Percentiles rank a stretch among this genome's conserved stretches.
Evolutionary conservation across 2,113 vertebrate genomes (phyloP).

Genomic region (Steatornis caripensis): DNA sequence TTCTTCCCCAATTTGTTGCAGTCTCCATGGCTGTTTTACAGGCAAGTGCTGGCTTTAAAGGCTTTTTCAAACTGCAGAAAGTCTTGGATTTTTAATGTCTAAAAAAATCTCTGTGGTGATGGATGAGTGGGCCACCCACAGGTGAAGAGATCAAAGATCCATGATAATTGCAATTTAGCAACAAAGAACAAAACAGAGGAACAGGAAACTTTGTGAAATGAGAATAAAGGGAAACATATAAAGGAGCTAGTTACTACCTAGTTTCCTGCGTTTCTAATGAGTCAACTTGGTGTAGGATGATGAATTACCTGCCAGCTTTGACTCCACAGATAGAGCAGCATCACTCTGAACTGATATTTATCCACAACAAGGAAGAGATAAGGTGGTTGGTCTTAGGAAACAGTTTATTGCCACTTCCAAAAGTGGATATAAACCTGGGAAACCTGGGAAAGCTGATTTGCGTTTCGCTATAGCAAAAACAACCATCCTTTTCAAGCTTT

Average conservation of each 20-base stretch:
- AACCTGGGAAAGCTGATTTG: background rate
- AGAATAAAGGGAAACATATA: background rate
- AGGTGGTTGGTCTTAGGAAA: background rate
- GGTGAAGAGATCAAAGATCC: conserved; percentile 31
- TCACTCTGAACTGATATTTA: background rate
- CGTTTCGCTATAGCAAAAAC: background rate
- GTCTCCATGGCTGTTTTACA: background rate
- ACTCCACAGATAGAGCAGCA: background rate
- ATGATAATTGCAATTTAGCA: conserved; percentile 36
- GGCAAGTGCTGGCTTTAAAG: background rate
- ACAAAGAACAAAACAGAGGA: conserved; percentile 10
- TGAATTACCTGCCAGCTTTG: conserved; percentile 41
- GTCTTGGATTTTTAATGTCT: background rate
- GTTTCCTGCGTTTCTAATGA: conserved; percentile 26
- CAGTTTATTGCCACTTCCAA: background rate
- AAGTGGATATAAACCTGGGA: too few species aligned
- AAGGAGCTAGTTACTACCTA: conserved; percentile 15
- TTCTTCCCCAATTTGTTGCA: background rate
- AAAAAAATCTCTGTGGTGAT: background rate
- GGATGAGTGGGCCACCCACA: conserved; percentile 4
- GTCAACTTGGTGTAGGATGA: background rate
- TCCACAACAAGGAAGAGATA: background rate
- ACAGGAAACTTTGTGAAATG: conserved; percentile 12
- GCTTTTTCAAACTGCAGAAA: background rate
- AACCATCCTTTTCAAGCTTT: background rate